Base-by-base conservation (phyloP, 1,140 invertebrate genomes). In the Phymorhynchus buccinoides region DNA sequence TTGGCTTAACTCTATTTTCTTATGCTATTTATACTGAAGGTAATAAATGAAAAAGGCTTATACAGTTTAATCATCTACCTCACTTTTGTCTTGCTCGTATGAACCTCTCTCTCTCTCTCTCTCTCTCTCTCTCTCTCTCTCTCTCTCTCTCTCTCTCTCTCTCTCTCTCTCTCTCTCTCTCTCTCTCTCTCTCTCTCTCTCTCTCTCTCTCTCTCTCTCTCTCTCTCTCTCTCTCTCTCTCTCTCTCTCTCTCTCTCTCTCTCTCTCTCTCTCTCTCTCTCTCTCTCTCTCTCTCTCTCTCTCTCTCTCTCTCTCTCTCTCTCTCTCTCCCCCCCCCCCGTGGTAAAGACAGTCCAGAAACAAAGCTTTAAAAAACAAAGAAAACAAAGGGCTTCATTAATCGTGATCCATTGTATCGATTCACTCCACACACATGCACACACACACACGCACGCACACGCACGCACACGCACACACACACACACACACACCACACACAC, bases 361-460 rank as follows among this genome's bases (percentile, higher is more conserved):
- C 12, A 62, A 3, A 9, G n/a, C 12, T 9, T 9, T 48, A 48
- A 48, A 48, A 18, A 48, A 48, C 7, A 22, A 62, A 62, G 22
- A 22, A 27, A 62, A 27, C 22, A 27, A 22, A 27, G 6, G 48
- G n/a, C n/a, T n/a, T n/a, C n/a, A n/a, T n/a, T n/a, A n/a, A n/a
- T n/a, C n/a, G n/a, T n/a, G n/a, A n/a, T n/a, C n/a, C n/a, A n/a
- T n/a, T n/a, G n/a, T n/a, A 14, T 18, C 48, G 48, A 52, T 52
- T 52, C 12, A 52, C 48, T 14, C n/a, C 48, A 52, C 48, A 52
- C 16, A 48, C 3, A 77, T n/a, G 48, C 42, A 84, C 71, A 84
- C 73, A 84, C 32, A 52, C 44, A 78, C n/a, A 78, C 35, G 44
- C n/a, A 35, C 32, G 73, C 83, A 56, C 32, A 22, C 56, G 27